Conservation (phyloP, 2,113 vertebrate genomes). For the Origma solitaria region DNA sequence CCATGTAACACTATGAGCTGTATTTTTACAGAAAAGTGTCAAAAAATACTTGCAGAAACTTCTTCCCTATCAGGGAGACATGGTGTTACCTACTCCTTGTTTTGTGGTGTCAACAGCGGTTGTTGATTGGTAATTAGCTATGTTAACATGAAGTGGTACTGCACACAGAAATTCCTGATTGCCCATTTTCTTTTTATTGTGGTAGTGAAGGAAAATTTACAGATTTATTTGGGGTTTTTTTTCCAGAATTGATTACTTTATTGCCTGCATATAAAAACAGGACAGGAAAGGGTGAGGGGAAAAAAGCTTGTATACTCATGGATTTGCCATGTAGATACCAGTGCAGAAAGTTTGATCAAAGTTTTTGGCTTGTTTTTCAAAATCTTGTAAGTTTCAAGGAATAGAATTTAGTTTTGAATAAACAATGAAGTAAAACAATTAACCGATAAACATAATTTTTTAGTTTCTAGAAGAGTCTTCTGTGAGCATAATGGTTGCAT, state of each 20-base stretch:
- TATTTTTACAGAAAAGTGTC: accelerated
- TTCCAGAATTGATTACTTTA: background rate
- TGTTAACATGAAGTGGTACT: too few species aligned
- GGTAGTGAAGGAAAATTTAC: background rate
- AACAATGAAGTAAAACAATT: background rate
- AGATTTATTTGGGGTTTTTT: background rate
- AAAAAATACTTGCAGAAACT: background rate
- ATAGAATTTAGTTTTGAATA: background rate
- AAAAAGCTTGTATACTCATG: background rate
- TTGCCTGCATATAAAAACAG: background rate
- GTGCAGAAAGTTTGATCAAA: background rate
- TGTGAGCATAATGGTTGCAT: background rate
- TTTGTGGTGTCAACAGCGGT: background rate
- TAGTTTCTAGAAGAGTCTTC: background rate
- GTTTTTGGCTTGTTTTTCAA: background rate
- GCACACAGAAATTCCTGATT: background rate
- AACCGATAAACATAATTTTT: background rate
- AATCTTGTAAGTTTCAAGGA: background rate
- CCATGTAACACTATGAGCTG: accelerated
- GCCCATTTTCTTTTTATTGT: background rate
- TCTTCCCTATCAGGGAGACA: accelerated
- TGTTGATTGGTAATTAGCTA: background rate
- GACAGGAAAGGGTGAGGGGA: background rate
- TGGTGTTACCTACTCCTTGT: accelerated
- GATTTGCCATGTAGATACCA: background rate